Conservation (phyloP, 2,888 invertebrate species). For the Cryptocephalus moraei region DNA sequence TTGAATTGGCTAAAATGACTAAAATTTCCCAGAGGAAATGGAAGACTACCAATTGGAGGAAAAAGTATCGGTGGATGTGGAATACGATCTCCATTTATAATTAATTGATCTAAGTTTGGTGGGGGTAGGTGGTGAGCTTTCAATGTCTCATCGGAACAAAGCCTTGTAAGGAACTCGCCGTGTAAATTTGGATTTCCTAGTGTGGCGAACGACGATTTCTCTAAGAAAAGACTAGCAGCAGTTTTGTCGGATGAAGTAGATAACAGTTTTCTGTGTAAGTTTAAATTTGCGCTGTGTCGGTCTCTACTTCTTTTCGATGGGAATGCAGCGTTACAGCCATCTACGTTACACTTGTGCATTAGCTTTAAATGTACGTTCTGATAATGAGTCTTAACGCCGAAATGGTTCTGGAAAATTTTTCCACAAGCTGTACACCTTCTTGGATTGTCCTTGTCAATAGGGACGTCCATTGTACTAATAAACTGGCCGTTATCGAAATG, state of each 20-base stretch:
- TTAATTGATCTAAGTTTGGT: constrained; percentile 38
- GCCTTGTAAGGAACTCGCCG: constrained; percentile 66
- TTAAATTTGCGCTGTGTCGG: constrained; percentile 83
- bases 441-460: constrained; percentile 86
- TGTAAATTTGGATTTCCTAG: constrained; percentile 56
- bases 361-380: constrained; percentile 92
- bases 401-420: constrained; percentile 87
- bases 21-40: constrained; percentile 41
- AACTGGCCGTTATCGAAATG: constrained; percentile 67
- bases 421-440: constrained; percentile 85
- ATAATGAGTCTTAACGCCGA: constrained; percentile 88
- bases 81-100: constrained; percentile 41
- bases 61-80: constrained; percentile 50
- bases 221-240: constrained; percentile 37
- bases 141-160: constrained; percentile 66
- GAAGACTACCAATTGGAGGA: constrained; percentile 46
- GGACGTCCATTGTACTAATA: constrained; percentile 68
- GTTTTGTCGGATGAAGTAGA: constrained; percentile 54
- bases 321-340: constrained; percentile 91
- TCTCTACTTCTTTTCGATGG: constrained; percentile 88
- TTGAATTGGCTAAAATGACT: constrained; percentile 38
- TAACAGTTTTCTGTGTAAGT: constrained; percentile 80
- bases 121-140: constrained; percentile 39
- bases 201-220: constrained; percentile 45
- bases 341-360: constrained; percentile 90